Evolutionary conservation across 1,140 invertebrate species (phyloP).

Genomic region (Teleopsis dalmanni): DNA sequence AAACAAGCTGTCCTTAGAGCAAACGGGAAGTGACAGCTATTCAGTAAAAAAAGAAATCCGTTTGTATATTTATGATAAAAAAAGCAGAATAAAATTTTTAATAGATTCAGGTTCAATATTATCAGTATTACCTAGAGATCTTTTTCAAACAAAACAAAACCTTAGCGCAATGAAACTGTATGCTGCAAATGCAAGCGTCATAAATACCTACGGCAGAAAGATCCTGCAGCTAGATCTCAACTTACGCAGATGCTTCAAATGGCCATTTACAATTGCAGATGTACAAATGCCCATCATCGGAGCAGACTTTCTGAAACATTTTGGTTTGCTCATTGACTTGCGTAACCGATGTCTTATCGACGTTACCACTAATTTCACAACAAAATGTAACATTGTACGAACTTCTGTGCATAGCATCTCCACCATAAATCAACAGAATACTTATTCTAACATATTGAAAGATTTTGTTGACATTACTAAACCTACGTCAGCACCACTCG

Average conservation of each 20-base stretch:
- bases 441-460: too few relatives aligned
- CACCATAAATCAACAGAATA: too few relatives aligned
- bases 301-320: background rate
- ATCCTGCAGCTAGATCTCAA: background rate
- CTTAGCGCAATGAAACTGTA: background rate
- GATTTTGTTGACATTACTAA: too few relatives aligned
- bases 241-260: background rate
- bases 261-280: constrained; percentile 1
- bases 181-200: constrained; percentile 1
- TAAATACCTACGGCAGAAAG: background rate
- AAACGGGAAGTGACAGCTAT: constrained; percentile 2
- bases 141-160: background rate
- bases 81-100: too few relatives aligned
- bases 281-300: background rate
- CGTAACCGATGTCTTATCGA: background rate
- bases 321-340: background rate
- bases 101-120: background rate
- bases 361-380: background rate
- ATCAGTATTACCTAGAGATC: background rate
- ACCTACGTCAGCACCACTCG: too few relatives aligned
- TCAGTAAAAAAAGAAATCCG: too few relatives aligned
- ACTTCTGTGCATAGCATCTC: too few relatives aligned
- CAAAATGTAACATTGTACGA: too few relatives aligned
- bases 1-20: background rate
- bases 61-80: too few relatives aligned